phyloP scores from a whole-genome alignment of 2,113 vertebrate species.

The Pollimyrus isidori region DNA sequence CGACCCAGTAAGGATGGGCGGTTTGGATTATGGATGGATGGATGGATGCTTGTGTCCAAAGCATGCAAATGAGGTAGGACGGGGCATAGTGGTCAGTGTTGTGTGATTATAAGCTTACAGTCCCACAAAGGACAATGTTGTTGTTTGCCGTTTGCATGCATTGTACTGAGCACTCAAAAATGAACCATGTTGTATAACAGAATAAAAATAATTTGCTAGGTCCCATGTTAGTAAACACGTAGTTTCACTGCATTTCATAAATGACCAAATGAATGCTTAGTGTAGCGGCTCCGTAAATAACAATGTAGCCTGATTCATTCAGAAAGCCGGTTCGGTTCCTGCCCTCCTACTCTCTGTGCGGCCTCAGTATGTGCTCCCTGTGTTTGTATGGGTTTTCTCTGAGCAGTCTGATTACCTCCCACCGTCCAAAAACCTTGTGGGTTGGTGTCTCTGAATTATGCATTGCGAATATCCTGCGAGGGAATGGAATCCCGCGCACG shows the following conservation, averaged over 20 bases:
- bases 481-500: background rate
- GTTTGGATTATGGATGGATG: too few relatives aligned
- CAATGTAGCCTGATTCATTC: background rate
- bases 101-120: background rate
- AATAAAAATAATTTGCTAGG: background rate
- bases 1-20: too few relatives aligned
- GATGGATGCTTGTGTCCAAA: background rate
- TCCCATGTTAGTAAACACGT: background rate
- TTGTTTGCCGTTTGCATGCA: background rate
- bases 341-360: background rate
- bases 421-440: background rate
- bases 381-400: background rate
- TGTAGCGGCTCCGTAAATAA: background rate
- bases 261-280: background rate
- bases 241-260: background rate
- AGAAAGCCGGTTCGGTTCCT: background rate
- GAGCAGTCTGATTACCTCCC: background rate
- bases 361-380: background rate
- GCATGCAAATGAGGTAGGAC: background rate
- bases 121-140: background rate
- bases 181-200: background rate
- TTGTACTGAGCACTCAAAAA: background rate
- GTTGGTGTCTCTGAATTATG: background rate
- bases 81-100: background rate
- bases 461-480: background rate